Evolutionary conservation across 2,888 invertebrate genomes (phyloP).

Genomic region (Melangyna quadrimaculata): DNA sequence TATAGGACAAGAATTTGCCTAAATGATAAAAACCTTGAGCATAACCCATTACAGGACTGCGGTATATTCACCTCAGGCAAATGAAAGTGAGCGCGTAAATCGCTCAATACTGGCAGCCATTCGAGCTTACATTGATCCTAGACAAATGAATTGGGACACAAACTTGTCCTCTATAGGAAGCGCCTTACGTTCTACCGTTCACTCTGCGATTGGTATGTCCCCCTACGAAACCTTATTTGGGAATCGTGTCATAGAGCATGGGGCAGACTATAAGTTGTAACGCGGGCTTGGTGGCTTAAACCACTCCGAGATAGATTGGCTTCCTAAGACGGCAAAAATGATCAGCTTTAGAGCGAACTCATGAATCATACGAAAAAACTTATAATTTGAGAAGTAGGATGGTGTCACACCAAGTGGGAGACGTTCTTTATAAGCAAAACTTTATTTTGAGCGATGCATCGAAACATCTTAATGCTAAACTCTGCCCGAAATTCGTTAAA

Average conservation of each 20-base stretch:
- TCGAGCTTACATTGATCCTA: neutral
- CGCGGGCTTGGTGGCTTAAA: neutral
- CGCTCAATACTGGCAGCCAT: neutral
- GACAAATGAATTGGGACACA: neutral
- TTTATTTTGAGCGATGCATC: too few species aligned
- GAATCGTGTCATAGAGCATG: too few species aligned
- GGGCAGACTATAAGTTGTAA: neutral
- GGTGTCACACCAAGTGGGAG: too few species aligned
- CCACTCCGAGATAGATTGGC: neutral
- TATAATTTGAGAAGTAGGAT: too few species aligned
- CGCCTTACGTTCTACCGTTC: neutral
- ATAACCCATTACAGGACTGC: neutral
- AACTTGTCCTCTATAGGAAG: neutral
- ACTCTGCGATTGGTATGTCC: neutral
- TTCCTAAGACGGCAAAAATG: too few species aligned
- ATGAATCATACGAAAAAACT: too few species aligned
- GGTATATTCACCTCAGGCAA: neutral
- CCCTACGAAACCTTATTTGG: neutral
- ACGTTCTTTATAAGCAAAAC: too few species aligned
- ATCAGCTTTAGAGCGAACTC: too few species aligned
- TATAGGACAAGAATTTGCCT: neutral
- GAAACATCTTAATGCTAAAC: too few species aligned
- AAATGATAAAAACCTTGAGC: neutral
- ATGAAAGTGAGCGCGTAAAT: too few species aligned
- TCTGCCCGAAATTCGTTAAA: too few species aligned